Evolutionary conservation across 37 sponge, comb jelly and placozoan genomes (phyloP).

Genomic region (Oscarella lobularis): DNA sequence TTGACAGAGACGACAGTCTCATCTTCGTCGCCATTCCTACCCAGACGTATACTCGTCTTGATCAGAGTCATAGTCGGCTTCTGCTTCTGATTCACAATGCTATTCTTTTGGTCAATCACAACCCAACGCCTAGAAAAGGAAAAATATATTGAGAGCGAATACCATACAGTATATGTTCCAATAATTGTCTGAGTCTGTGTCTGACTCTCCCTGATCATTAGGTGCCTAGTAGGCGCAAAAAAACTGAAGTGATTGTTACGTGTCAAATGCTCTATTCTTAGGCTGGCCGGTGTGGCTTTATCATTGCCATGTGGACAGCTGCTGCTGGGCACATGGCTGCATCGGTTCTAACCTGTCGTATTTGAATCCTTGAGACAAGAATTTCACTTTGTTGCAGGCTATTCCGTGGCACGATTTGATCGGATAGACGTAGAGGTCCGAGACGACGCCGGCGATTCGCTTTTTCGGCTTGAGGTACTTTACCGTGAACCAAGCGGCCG

Average conservation of each 20-base stretch:
- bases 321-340: neutral
- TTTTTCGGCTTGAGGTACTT: too few species aligned
- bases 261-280: too few species aligned
- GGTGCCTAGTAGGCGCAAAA: too few species aligned
- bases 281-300: too few species aligned
- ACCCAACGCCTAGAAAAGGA: slow-evolving; percentile 31
- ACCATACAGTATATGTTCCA: neutral
- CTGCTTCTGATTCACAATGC: slow-evolving; percentile 2
- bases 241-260: too few species aligned
- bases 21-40: neutral
- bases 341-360: slow-evolving; percentile 32
- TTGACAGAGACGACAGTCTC: slow-evolving; percentile 2
- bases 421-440: slow-evolving; percentile 28
- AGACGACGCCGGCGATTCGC: slow-evolving; percentile 26
- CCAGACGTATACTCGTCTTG: neutral
- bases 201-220: too few species aligned
- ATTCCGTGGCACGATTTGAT: slow-evolving; percentile 33
- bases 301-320: neutral
- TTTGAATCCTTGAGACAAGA: slow-evolving; percentile 17
- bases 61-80: slow-evolving; percentile 15
- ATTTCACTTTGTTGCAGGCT: slow-evolving; percentile 9
- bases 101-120: slow-evolving; percentile 12
- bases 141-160: neutral
- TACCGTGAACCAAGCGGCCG: too few species aligned
- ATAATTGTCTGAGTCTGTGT: neutral